Evolutionary conservation across 2,888 invertebrate species (phyloP), one percentile per base, ranked within the genome.

Genomic region (Watsonalla cultraria): DNA sequence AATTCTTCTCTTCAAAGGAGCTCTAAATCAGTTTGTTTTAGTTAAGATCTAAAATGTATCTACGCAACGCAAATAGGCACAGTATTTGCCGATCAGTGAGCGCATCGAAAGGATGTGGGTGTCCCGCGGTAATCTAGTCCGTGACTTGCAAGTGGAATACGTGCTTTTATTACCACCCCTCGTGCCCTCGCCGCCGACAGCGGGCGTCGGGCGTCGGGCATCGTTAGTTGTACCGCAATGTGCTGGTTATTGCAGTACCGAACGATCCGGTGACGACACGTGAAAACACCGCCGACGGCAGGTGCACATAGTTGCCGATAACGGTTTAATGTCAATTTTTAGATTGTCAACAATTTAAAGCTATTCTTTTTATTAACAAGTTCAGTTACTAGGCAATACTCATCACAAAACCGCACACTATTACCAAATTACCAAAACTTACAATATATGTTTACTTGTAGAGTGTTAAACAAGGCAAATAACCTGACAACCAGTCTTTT

Each of bases 91-190:
- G 80, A 77, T 74, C 75, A 76, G 72, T 76, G 75, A 76, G 72
- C 77, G 76, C 76, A 82, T 78, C 77, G 83, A 72, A 75, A 76
- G 79, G 78, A 74, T 75, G 82, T 74, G 72, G 70, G 62, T 62
- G 58, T 69, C 78, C 74, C 77, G 79, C 77, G 79, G 85, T 88
- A 90, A 90, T 90, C 86, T 88, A 82, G 76, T 85, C 82, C 89
- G 89, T 90, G 89, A 90, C 89, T 87, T 86, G 89, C 86, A 87
- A 85, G 82, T 84, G 77, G 76, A 86, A 87, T 85, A 79, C 76
- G 79, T 79, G 82, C 75, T 86, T 84, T 85, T 88, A 88, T 86
- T 86, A 84, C 82, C 72, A 69, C 66, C 68, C 65, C 68, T 62
- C 59, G 67, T 57, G 45, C 45, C 51, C 51, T 53, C 47, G 48